Conservation (phyloP, 2,888 invertebrate species). For the Papilio demoleus region DNA sequence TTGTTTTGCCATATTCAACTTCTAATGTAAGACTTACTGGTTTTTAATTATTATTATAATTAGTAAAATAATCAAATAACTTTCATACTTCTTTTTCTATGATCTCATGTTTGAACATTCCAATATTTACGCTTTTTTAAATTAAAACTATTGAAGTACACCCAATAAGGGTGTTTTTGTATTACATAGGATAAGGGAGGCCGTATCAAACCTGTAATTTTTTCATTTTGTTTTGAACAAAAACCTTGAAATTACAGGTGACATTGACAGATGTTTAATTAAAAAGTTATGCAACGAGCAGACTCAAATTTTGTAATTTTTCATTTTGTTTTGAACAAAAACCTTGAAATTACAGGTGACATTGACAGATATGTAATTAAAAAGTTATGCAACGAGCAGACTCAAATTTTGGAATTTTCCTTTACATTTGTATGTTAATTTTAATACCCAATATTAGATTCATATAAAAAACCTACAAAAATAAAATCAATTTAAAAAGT, state of each 20-base stretch:
- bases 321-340: constrained; percentile 18
- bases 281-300: not conserved
- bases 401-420: not conserved
- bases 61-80: not conserved
- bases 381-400: not conserved
- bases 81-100: not conserved
- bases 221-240: constrained; percentile 27
- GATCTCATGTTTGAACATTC: too few relatives aligned
- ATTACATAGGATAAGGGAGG: not conserved
- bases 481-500: not conserved
- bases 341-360: constrained; percentile 31
- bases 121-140: too few relatives aligned
- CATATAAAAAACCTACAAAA: too few relatives aligned
- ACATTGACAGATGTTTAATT: constrained; percentile 29
- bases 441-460: too few relatives aligned
- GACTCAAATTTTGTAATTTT: not conserved
- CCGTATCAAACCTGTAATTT: constrained; percentile 29
- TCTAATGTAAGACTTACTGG: constrained; percentile 12
- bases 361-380: constrained; percentile 25
- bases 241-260: constrained; percentile 28
- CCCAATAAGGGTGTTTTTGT: not conserved
- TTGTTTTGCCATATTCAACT: too few relatives aligned
- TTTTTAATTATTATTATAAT: constrained; percentile 6
- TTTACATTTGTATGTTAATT: not conserved
- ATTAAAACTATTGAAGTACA: constrained; percentile 5